Base-by-base conservation (phyloP, 2,888 invertebrate genomes). In the Pseudococcus viburni region DNA sequence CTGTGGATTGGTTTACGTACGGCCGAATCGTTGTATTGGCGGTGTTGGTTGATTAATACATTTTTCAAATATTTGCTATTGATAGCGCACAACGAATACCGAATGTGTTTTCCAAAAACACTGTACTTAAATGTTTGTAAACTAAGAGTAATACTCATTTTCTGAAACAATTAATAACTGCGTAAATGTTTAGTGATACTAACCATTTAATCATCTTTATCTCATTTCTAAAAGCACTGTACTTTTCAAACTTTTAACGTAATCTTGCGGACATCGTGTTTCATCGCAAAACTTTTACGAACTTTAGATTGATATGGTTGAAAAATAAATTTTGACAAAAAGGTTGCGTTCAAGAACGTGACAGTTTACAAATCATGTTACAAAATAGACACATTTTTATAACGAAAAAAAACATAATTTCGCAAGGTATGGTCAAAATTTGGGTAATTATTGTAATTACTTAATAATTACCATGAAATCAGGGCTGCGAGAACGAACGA, bases 81-180 rank as follows among this genome's bases (percentile, higher is more conserved):
- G 77, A 51, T 48, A 39, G 51, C 83, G 59, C 88, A 83, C 88
- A 48, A 80, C 46, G 46, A 88, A 19, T 51, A 80, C 42, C 87
- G 77, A 80, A 88, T 39, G n/a, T 33, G 83, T 88, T 88, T 88
- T 51, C 88, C 48, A 77, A 88, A 42, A 19, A 48, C 55, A 88
- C 80, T 51, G 55, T 80, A 77, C 80, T 80, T 46, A 51, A 51
- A 80, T 80, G 77, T 88, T 42, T 51, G 48, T 51, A 88, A 83
- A 80, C 59, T 80, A 39, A 73, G 33, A 51, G 51, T 39, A 77
- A 88, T 55, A 80, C 83, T 88, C 88, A 88, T 88, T 88, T 88
- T 88, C 55, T 85, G 55, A 85, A 64, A 85, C 85, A 59, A 42
- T 42, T 85, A 59, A 19, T 59, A 39, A 85, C 85, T 26, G 64